These are phyloP conservation scores for Alcis repandata DNA, from an alignment of 2,888 invertebrate genomes.

Conservation along the genomic window DNA sequence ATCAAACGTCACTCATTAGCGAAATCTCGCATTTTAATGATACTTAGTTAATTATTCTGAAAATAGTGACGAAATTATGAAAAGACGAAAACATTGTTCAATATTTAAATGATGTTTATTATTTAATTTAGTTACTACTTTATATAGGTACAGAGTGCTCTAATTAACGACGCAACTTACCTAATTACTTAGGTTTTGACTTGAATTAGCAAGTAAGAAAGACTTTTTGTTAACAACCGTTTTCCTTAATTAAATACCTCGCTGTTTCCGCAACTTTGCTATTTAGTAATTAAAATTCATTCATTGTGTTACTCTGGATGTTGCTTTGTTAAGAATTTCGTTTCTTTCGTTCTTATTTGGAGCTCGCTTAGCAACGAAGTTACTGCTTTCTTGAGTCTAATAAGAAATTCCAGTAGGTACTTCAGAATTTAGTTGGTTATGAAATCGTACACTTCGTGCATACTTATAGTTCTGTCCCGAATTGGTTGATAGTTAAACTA, in stretches of 20 bases:
- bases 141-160: not conserved
- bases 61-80: too few relatives aligned
- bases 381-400: not conserved
- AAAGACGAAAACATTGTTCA: too few relatives aligned
- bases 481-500: too few relatives aligned
- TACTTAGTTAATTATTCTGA: too few relatives aligned
- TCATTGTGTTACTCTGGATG: conserved; percentile 29
- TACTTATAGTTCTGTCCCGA: too few relatives aligned
- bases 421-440: too few relatives aligned
- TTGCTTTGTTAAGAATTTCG: conserved; percentile 25
- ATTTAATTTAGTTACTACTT: too few relatives aligned
- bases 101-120: too few relatives aligned
- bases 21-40: too few relatives aligned
- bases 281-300: conserved; percentile 38
- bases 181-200: conserved; percentile 29
- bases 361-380: not conserved
- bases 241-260: conserved; percentile 51
- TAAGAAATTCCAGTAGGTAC: not conserved
- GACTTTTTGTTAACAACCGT: conserved; percentile 51
- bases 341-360: conserved; percentile 11
- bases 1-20: too few relatives aligned
- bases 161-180: conserved; percentile 19
- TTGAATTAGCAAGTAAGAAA: conserved; percentile 29
- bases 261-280: conserved; percentile 33
- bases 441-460: too few relatives aligned